phyloP scores from a whole-genome alignment of 1,140 invertebrate species.

The Drosophila ogumai region DNA sequence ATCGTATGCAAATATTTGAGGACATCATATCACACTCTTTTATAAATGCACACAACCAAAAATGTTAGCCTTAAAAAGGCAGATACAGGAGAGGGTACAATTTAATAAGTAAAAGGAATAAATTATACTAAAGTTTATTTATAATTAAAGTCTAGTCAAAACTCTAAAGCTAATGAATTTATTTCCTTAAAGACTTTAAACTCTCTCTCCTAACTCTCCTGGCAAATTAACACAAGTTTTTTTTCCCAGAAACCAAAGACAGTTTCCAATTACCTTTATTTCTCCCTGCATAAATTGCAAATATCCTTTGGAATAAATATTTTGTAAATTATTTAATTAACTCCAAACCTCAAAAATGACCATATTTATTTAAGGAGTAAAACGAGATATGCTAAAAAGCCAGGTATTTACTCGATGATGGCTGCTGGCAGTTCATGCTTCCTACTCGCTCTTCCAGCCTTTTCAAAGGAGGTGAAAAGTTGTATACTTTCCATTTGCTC shows the following conservation, averaged over 20 bases:
- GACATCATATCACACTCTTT: slow-evolving; percentile 44
- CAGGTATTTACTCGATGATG: slow-evolving; percentile 17
- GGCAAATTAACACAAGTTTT: background rate
- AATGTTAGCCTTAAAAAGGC: background rate
- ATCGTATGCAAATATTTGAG: slow-evolving; percentile 65
- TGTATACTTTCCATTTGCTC: slow-evolving; percentile 5
- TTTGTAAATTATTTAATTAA: slow-evolving; percentile 12
- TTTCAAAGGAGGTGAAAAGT: slow-evolving; percentile 12
- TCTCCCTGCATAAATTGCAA: background rate
- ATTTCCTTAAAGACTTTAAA: background rate
- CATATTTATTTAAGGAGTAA: slow-evolving; percentile 10
- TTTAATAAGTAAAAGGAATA: background rate
- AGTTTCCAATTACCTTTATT: slow-evolving; percentile 8
- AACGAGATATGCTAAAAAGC: background rate
- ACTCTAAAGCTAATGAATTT: background rate
- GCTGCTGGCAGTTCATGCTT: slow-evolving; percentile 2
- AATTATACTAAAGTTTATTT: background rate
- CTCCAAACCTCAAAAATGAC: background rate
- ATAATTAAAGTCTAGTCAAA: background rate
- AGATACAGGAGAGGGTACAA: background rate
- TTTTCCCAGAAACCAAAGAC: background rate
- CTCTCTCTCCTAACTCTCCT: too few relatives aligned
- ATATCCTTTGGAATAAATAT: background rate
- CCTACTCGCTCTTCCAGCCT: background rate
- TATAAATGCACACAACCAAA: slow-evolving; percentile 38